A percentile compares a stretch with the other conserved stretches of the same genome.
phyloP scores from a whole-genome alignment of 2,797 vertebrate species.

The Schizopygopsis malacanthus region DNA sequence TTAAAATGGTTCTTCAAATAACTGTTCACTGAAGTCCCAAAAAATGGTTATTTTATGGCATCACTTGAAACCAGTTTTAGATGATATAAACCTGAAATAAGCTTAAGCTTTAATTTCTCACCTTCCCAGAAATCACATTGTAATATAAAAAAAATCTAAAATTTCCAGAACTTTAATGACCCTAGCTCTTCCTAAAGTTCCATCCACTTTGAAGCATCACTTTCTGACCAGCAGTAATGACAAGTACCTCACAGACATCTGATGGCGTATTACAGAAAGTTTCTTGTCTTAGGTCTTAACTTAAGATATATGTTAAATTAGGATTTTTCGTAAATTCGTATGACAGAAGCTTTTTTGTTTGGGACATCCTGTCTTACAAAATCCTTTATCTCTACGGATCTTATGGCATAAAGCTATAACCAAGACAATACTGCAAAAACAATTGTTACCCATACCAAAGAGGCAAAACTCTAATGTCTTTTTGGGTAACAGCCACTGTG shows the following conservation, averaged over 20 bases:
- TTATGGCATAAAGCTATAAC: too few relatives aligned
- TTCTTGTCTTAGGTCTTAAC: too few relatives aligned
- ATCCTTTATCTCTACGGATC: too few relatives aligned
- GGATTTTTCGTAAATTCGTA: too few relatives aligned
- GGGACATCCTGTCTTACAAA: too few relatives aligned
- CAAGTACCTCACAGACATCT: slow-evolving; percentile 11
- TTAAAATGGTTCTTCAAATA: background rate
- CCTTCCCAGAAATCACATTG: background rate
- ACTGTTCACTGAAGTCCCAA: background rate
- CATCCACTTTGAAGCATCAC: slow-evolving; percentile 32
- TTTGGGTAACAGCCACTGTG: too few relatives aligned
- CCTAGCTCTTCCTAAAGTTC: slow-evolving; percentile 25
- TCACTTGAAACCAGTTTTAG: background rate
- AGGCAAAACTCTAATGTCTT: too few relatives aligned
- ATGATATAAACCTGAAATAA: background rate
- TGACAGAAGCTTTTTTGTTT: too few relatives aligned
- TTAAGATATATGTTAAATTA: too few relatives aligned
- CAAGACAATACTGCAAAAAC: too few relatives aligned
- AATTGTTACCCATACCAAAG: too few relatives aligned
- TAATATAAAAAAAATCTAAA: background rate
- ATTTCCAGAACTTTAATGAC: slow-evolving; percentile 18
- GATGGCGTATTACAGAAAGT: too few relatives aligned
- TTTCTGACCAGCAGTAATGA: slow-evolving; percentile 42
- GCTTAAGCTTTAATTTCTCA: background rate
- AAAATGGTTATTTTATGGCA: background rate